Evolutionary conservation across 2,888 invertebrate species (phyloP).

Genomic region (Chironomus tentans): DNA sequence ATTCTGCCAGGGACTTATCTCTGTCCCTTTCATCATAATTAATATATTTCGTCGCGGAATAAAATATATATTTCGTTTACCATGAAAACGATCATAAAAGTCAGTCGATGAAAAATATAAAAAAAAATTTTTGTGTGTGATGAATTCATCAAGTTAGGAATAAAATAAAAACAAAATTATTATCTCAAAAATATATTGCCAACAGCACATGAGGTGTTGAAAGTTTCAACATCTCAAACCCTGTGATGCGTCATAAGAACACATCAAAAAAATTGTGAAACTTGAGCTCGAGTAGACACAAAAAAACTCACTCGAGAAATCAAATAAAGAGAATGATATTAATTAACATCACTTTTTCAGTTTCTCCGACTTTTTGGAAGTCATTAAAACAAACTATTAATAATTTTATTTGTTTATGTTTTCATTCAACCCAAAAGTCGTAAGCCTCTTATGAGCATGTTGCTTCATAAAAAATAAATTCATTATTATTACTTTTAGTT

Average conservation of each 20-base stretch:
- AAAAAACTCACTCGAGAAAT: neutral
- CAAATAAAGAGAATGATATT: neutral
- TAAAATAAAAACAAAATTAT: too few relatives aligned
- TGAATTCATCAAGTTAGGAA: neutral
- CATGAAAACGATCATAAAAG: too few relatives aligned
- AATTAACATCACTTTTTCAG: neutral
- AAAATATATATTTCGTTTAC: too few relatives aligned
- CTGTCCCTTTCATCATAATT: too few relatives aligned
- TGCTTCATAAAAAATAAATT: neutral
- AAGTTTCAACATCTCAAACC: neutral
- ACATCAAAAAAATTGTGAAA: neutral
- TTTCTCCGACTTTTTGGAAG: neutral
- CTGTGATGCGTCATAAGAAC: neutral
- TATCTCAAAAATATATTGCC: too few relatives aligned
- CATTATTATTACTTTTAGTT: neutral
- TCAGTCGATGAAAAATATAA: too few relatives aligned
- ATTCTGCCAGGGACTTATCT: neutral
- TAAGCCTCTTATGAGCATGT: neutral
- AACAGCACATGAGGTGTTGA: neutral
- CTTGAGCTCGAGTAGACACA: neutral
- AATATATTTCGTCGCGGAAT: too few relatives aligned
- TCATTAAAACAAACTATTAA: conserved; percentile 13
- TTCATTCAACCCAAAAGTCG: neutral
- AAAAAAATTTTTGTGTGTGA: neutral
- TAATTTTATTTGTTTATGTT: conserved; percentile 8